These are phyloP conservation scores for Siniperca obscura DNA, from an alignment of 2,797 vertebrate genomes.

Conservation along the genomic window DNA sequence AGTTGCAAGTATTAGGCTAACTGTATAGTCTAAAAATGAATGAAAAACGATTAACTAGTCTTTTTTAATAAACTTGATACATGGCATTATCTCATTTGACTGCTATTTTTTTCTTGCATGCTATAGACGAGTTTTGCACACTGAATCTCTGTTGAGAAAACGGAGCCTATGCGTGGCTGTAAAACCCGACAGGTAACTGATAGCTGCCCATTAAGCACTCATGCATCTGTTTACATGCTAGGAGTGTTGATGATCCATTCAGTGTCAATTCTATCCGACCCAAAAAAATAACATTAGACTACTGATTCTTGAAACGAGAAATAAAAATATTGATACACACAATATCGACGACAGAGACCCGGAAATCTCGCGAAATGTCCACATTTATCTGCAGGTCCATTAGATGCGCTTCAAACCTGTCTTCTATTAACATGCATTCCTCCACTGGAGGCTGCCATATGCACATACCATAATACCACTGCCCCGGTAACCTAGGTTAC, in stretches of 20 bases:
- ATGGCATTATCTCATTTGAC: not conserved
- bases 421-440: conserved; percentile 5
- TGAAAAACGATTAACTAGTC: too few relatives aligned
- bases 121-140: not conserved
- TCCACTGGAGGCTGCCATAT: conserved; percentile 61
- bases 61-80: too few relatives aligned
- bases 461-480: conserved; percentile 70
- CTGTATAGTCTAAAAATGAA: not conserved
- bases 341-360: conserved; percentile 1
- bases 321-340: conserved; percentile 17
- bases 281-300: rapidly evolving
- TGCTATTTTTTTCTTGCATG: not conserved
- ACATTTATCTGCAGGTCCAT: not conserved
- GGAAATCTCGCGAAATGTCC: not conserved
- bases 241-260: not conserved
- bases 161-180: too few relatives aligned
- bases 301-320: not conserved
- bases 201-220: not conserved
- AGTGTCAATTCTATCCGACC: not conserved
- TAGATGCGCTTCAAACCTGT: not conserved
- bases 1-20: too few relatives aligned
- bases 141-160: not conserved
- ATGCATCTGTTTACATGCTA: not conserved
- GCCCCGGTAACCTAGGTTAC: conserved; percentile 59
- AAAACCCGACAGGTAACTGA: not conserved